Conservation (phyloP, 2,797 vertebrate genomes). For the Platyrinchus mystaceus region DNA sequence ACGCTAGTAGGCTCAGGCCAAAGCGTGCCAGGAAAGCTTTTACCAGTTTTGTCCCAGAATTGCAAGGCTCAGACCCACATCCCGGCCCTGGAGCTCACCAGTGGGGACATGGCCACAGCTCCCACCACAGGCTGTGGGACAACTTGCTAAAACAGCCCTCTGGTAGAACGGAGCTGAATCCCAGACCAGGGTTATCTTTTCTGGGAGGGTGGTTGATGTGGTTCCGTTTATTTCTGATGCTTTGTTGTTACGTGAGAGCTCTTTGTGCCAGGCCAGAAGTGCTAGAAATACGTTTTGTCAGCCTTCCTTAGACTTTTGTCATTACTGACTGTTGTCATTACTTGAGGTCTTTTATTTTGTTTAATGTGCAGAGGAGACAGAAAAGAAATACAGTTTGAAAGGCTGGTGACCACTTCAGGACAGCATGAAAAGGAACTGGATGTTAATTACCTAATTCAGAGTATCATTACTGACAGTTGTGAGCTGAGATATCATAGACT, state of each 20-base stretch:
- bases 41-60: background rate
- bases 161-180: background rate
- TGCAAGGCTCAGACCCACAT: accelerated
- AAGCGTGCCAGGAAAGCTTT: background rate
- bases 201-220: background rate
- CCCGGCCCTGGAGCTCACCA: too few species aligned
- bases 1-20: background rate
- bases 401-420: background rate
- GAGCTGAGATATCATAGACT: background rate
- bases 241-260: background rate
- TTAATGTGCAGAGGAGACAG: background rate
- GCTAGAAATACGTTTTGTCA: background rate
- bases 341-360: background rate
- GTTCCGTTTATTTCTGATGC: background rate
- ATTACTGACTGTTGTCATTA: background rate
- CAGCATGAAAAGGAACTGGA: background rate
- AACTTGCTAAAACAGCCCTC: background rate
- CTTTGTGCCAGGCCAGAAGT: background rate
- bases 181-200: background rate
- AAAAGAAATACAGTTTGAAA: background rate
- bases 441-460: background rate
- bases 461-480: background rate
- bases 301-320: background rate
- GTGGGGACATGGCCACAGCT: accelerated
- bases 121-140: background rate